Evolutionary conservation across 2,888 invertebrate genomes (phyloP), one percentile per base, ranked within the genome.

Genomic region (Tenthredo scrophulariae): DNA sequence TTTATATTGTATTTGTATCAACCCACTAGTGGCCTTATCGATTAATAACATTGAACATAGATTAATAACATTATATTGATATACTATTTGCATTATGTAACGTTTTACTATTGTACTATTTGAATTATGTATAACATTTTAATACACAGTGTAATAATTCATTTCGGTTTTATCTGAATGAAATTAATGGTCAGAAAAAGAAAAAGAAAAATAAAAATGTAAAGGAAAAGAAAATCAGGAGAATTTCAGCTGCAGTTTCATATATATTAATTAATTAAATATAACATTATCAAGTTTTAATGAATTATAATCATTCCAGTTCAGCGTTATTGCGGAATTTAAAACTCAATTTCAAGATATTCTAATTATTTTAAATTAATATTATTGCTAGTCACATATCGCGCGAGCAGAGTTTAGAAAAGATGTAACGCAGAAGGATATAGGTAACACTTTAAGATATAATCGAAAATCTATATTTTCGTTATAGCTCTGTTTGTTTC

Each of bases 11-110:
- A 92, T 90, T 89, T 92, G 91, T 92, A 92, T 92, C 90, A 93
- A 62, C 89, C 93, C 91, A 91, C 91, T 93, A 93, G 93, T 93
- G 93, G 93, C 93, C 93, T 93, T 93, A 93, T 91, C 91, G 90
- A 88, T 89, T 90, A 91, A 88, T 89, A 88, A 89, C 88, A 90
- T 88, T 85, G 87, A 88, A 67, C 84, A 84, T 70, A 50, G 43
- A 85, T 75, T 72, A 82, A 83, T 85, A 43, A 62, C 54, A 86
- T 85, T 46, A 62, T 54, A 86, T 85, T 46, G 85, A 87, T 86
- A 87, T 86, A 75, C 74, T 75, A 86, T 84, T 85, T 72, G 82
- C 83, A 75, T 43, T 72, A 80, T 70, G 70, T 70, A 70, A 75
- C 26, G 75, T 22, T 46, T 75, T 40, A 75, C 37, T 46, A 46